Conservation (phyloP, 2,797 vertebrate species). For the Clamator glandarius region DNA sequence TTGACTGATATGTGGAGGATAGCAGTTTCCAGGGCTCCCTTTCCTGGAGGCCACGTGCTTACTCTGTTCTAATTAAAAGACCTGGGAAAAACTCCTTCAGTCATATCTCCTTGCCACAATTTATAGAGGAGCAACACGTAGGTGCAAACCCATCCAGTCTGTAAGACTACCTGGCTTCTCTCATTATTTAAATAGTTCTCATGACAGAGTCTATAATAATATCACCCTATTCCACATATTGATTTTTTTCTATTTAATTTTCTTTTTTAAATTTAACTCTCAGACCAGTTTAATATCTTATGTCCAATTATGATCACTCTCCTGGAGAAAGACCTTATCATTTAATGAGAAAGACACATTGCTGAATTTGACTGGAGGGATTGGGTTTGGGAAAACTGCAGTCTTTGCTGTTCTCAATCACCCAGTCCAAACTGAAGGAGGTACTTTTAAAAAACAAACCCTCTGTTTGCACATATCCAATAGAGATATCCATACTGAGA, state of each 20-base stretch:
- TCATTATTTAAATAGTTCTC: not conserved
- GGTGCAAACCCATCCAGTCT: not conserved
- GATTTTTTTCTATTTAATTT: not conserved
- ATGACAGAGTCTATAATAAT: not conserved
- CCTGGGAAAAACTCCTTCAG: not conserved
- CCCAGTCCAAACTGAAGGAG: not conserved
- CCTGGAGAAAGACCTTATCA: not conserved
- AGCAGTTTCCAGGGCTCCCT: not conserved
- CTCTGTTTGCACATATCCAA: not conserved
- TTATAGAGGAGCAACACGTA: not conserved
- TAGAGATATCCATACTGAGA: not conserved
- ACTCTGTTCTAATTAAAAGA: not conserved
- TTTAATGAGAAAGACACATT: not conserved
- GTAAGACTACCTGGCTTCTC: not conserved
- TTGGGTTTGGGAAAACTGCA: not conserved
- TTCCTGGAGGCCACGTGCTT: not conserved
- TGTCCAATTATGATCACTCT: not conserved
- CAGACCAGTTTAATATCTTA: not conserved
- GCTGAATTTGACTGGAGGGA: not conserved
- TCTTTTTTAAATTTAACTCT: not conserved
- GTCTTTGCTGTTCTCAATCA: not conserved
- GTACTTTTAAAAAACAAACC: not conserved
- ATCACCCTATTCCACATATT: not conserved
- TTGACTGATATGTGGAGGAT: not conserved
- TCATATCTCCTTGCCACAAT: not conserved